Evolutionary conservation across 2,797 vertebrate genomes (phyloP).

Genomic region (Neomorphus geoffroyi): DNA sequence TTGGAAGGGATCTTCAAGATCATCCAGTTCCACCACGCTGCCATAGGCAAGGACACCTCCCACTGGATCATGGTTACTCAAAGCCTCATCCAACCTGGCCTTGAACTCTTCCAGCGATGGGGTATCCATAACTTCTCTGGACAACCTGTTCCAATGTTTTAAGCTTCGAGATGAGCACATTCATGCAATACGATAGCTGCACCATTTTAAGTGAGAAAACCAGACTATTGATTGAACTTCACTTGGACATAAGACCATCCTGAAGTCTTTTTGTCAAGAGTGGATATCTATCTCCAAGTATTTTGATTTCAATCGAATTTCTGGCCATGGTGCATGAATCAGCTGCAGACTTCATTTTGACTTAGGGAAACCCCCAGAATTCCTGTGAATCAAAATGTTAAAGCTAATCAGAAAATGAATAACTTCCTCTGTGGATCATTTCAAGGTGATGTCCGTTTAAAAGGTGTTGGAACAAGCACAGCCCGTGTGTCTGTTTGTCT

Average conservation of each 20-base stretch:
- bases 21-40: too few species aligned
- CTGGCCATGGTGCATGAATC: not conserved
- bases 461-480: not conserved
- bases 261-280: not conserved
- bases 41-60: too few species aligned
- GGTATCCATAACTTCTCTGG: too few species aligned
- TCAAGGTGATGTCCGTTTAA: not conserved
- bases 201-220: not conserved
- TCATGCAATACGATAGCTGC: fast-evolving
- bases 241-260: not conserved
- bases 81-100: too few species aligned
- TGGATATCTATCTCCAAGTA: not conserved
- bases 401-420: not conserved
- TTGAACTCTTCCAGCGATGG: too few species aligned
- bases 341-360: not conserved
- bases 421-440: not conserved
- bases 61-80: too few species aligned
- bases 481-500: not conserved
- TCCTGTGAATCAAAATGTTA: not conserved
- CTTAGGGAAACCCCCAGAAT: not conserved
- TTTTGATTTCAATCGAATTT: not conserved
- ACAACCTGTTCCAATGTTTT: not conserved
- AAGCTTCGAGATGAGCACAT: not conserved
- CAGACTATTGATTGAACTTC: not conserved
- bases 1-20: too few species aligned